These are phyloP conservation scores for Lucifuga dentata DNA, from an alignment of 2,113 vertebrate species.

Conservation along the genomic window DNA sequence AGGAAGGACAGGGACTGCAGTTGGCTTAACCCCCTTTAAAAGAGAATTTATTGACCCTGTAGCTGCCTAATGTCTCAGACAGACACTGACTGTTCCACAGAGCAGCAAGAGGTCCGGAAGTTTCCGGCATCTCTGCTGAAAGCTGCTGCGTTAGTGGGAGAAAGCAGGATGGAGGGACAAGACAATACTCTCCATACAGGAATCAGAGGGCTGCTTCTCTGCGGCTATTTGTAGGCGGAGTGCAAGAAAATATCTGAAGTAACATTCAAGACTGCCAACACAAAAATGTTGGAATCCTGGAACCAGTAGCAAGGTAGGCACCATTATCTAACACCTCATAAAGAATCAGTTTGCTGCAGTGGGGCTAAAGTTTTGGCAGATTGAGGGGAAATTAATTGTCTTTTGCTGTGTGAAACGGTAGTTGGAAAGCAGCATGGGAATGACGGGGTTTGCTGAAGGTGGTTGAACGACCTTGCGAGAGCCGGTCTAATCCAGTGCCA, in stretches of 20 bases:
- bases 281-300: slow-evolving; percentile 40
- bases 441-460: slow-evolving; percentile 42
- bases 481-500: slow-evolving; percentile 65
- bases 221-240: slow-evolving; percentile 52
- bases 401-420: slow-evolving; percentile 51
- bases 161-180: slow-evolving; percentile 39
- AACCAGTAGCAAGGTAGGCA: slow-evolving; percentile 47
- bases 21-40: slow-evolving; percentile 56
- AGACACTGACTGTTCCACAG: slow-evolving; percentile 46
- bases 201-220: slow-evolving; percentile 38
- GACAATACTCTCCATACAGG: slow-evolving; percentile 63
- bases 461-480: slow-evolving; percentile 57
- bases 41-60: slow-evolving; percentile 58
- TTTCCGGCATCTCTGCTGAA: slow-evolving; percentile 57
- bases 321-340: slow-evolving; percentile 46
- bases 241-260: slow-evolving; percentile 47
- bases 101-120: slow-evolving; percentile 44
- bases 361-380: slow-evolving; percentile 43
- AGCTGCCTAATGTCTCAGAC: slow-evolving; percentile 47
- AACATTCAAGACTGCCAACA: slow-evolving; percentile 53
- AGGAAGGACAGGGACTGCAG: slow-evolving; percentile 47
- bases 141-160: slow-evolving; percentile 45
- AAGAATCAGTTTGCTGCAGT: slow-evolving; percentile 64
- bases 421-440: slow-evolving; percentile 74
- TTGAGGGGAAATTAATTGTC: slow-evolving; percentile 24